Evolutionary conservation across 2,888 invertebrate species (phyloP).

Genomic region (Eucera pruinosa): DNA sequence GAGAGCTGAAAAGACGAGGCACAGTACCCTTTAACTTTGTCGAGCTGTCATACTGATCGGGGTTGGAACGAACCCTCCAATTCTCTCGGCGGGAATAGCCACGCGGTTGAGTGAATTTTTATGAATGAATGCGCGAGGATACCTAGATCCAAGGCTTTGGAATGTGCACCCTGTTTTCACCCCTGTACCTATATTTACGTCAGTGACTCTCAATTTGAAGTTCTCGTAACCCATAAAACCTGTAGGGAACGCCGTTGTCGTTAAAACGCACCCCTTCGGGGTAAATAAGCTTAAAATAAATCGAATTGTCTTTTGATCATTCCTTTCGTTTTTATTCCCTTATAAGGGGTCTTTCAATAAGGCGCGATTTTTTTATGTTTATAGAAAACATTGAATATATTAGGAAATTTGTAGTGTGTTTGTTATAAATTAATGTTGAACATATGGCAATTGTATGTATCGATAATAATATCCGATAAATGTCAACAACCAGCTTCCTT

Average conservation of each 20-base stretch:
- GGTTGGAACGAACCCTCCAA: constrained; percentile 71
- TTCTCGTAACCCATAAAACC: constrained; percentile 54
- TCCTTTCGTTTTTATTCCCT: constrained; percentile 21
- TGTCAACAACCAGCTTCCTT: too few species aligned
- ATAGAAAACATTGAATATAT: too few species aligned
- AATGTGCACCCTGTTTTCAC: constrained; percentile 73
- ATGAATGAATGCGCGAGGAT: constrained; percentile 77
- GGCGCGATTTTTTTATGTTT: too few species aligned
- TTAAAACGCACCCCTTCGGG: constrained; percentile 52
- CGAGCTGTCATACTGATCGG: constrained; percentile 69
- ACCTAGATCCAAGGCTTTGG: constrained; percentile 71
- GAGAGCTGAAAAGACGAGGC: constrained; percentile 64
- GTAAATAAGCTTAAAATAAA: constrained; percentile 49
- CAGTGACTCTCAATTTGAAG: constrained; percentile 70
- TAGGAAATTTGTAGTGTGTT: too few species aligned
- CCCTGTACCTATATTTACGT: constrained; percentile 71
- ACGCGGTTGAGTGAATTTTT: constrained; percentile 75
- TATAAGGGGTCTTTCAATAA: too few species aligned
- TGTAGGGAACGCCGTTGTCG: constrained; percentile 39
- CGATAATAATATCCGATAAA: too few species aligned
- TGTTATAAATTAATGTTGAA: too few species aligned
- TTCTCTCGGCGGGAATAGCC: constrained; percentile 71
- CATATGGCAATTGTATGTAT: too few species aligned
- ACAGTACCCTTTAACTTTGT: constrained; percentile 67
- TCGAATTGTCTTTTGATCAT: constrained; percentile 41